Evolutionary conservation across 2,113 vertebrate species (phyloP).

Genomic region (Promerops cafer): DNA sequence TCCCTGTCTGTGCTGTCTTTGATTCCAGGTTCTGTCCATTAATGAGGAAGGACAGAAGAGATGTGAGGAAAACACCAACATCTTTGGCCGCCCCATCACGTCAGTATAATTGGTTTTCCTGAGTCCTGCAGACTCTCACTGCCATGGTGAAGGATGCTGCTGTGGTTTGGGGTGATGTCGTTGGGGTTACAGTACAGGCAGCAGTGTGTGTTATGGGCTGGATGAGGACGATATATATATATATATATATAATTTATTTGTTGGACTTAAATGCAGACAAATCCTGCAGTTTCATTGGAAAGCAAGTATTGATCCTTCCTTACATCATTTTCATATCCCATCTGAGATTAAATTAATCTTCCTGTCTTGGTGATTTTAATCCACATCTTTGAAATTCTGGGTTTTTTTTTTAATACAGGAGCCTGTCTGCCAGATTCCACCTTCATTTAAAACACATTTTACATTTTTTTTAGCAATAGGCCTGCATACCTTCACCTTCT

Average conservation of each 20-base stretch:
- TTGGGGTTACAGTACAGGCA: not conserved
- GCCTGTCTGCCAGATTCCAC: not conserved
- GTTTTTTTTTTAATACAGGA: not conserved
- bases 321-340: not conserved
- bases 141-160: not conserved
- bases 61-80: conserved; percentile 80
- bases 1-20: not conserved
- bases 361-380: not conserved
- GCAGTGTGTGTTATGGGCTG: not conserved
- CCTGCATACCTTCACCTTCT: not conserved
- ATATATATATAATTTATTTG: not conserved
- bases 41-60: conserved; percentile 82
- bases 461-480: not conserved
- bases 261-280: not conserved
- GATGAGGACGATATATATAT: not conserved
- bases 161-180: not conserved
- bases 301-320: not conserved
- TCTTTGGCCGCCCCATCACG: conserved; percentile 80
- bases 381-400: not conserved
- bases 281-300: not conserved
- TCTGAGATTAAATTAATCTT: not conserved
- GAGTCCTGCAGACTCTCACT: not conserved
- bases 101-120: conserved; percentile 19
- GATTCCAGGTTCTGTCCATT: conserved; percentile 78
- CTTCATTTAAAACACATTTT: not conserved